A percentile compares a stretch with the other conserved stretches of the same genome.
Evolutionary conservation across 1,140 invertebrate species (phyloP).

Genomic region (Leptoteleia sp.): DNA sequence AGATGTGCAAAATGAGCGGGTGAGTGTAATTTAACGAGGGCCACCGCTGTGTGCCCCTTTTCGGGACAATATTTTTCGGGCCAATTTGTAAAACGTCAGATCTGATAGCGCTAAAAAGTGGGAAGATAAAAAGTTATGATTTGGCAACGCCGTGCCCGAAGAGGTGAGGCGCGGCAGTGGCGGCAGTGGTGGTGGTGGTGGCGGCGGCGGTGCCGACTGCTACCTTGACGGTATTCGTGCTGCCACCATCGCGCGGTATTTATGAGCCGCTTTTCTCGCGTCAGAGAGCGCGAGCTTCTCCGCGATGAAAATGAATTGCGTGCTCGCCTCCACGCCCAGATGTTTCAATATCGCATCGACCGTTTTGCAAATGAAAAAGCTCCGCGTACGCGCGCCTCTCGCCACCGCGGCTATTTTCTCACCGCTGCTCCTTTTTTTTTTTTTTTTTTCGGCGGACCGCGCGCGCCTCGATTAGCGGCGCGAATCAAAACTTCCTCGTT

Average conservation of each 20-base stretch:
- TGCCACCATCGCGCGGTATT: conserved; percentile 55
- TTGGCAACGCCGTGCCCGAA: conserved; percentile 48
- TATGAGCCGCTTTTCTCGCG: conserved; percentile 64
- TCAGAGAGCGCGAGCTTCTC: conserved; percentile 47
- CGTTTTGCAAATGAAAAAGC: conserved; percentile 50
- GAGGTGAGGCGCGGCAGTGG: conserved; percentile 26
- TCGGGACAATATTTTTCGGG: conserved; percentile 27
- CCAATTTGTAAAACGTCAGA: conserved; percentile 38
- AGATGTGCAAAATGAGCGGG: too few species aligned
- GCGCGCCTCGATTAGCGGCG: too few species aligned
- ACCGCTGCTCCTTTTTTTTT: not conserved
- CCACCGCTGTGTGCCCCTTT: conserved; percentile 3
- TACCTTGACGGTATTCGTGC: conserved; percentile 62
- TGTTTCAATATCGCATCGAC: conserved; percentile 63
- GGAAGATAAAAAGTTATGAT: conserved; percentile 52
- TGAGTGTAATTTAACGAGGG: conserved; percentile 4
- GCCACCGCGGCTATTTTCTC: conserved; percentile 2
- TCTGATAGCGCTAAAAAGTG: conserved; percentile 35
- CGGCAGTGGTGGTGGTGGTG: too few species aligned
- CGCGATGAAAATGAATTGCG: conserved; percentile 64
- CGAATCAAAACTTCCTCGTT: too few species aligned
- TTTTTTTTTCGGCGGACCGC: too few species aligned
- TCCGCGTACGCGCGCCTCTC: not conserved
- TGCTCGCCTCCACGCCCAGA: conserved; percentile 61
- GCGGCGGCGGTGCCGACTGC: too few species aligned